A percentile compares a stretch with the other conserved stretches of the same genome.
These are phyloP conservation scores for Goniozus legneri DNA, from an alignment of 1,140 invertebrate species.

Conservation along the genomic window DNA sequence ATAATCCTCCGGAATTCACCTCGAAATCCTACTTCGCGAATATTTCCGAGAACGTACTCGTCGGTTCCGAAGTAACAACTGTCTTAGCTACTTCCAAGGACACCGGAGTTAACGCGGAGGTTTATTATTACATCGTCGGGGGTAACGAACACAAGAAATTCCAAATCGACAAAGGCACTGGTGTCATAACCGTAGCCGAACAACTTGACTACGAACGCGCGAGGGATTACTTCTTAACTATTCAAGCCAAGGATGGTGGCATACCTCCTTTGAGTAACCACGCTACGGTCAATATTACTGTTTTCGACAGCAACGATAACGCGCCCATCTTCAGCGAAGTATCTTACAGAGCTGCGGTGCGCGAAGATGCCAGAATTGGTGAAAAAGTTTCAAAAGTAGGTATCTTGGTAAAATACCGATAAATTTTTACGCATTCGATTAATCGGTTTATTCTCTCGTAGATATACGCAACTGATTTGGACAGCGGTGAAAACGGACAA, in stretches of 20 bases:
- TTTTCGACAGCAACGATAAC: slow-evolving; percentile 89
- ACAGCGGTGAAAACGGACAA: slow-evolving; percentile 75
- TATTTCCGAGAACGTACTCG: slow-evolving; percentile 70
- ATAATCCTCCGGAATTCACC: slow-evolving; percentile 90
- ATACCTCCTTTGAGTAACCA: slow-evolving; percentile 80
- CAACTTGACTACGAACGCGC: slow-evolving; percentile 82
- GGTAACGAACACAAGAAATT: slow-evolving; percentile 88
- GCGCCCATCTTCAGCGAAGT: slow-evolving; percentile 77
- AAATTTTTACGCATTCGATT: neutral
- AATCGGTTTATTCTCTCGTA: slow-evolving; percentile 27
- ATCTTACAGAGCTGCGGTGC: slow-evolving; percentile 73
- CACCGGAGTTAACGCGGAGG: slow-evolving; percentile 87
- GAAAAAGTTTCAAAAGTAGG: slow-evolving; percentile 69
- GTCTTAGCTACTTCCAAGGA: slow-evolving; percentile 90
- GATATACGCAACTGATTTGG: slow-evolving; percentile 74
- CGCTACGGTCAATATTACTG: slow-evolving; percentile 82
- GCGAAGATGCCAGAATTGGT: slow-evolving; percentile 72
- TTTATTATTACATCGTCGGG: slow-evolving; percentile 84
- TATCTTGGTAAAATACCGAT: neutral
- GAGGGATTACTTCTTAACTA: slow-evolving; percentile 81
- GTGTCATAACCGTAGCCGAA: slow-evolving; percentile 73
- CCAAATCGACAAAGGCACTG: slow-evolving; percentile 68
- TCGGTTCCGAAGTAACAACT: slow-evolving; percentile 73
- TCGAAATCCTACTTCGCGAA: slow-evolving; percentile 71
- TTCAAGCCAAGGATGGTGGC: slow-evolving; percentile 86